Evolutionary conservation across 2,888 invertebrate species (phyloP), one percentile per base, ranked within the genome.

Genomic region (Parascotia fuliginaria): DNA sequence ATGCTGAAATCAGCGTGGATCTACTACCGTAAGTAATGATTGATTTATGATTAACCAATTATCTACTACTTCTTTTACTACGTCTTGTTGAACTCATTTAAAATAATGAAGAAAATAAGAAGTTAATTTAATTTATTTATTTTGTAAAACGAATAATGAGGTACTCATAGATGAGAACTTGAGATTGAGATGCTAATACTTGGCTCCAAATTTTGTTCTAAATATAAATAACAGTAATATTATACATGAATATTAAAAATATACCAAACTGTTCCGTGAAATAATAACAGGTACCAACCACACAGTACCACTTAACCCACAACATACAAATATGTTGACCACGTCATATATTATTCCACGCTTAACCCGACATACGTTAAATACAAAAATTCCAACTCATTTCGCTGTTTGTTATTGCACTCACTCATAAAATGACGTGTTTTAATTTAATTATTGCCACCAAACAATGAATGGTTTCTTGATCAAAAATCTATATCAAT

Each of bases 341-440:
- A 27, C 34, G 36, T 31, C 24, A 37, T 22, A 46, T 42, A 48
- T 37, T 14, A 44, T 14, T 16, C 19, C 49, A 41, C 42, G 45
- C 12, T 31, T 11, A 47, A 47, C 28, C 27, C 14, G 27, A 32
- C 24, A 5, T 28, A 13, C 28, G 39, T 37, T 29, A 53, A 60
- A 41, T 24, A 9, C 15, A 13, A 9, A 12, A 49, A 54, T 38
- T 34, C 42, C 36, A 45, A 34, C 33, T 29, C 38, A 51, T 44
- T 52, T 41, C 22, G 42, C 40, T 37, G 49, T 58, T 44, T 40
- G 57, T 36, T 57, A 51, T 42, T 51, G 29, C 45, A 42, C 39
- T 60, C 43, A 24, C 9, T 31, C 31, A 33, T 44, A 12, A 42
- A 48, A 29, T 36, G 31, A 24, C 29, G 16, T 27, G 33, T 27